A percentile compares a stretch with the other conserved stretches of the same genome.
These are phyloP conservation scores for Falco rusticolus DNA, from an alignment of 2,797 vertebrate genomes.

Conservation along the genomic window DNA sequence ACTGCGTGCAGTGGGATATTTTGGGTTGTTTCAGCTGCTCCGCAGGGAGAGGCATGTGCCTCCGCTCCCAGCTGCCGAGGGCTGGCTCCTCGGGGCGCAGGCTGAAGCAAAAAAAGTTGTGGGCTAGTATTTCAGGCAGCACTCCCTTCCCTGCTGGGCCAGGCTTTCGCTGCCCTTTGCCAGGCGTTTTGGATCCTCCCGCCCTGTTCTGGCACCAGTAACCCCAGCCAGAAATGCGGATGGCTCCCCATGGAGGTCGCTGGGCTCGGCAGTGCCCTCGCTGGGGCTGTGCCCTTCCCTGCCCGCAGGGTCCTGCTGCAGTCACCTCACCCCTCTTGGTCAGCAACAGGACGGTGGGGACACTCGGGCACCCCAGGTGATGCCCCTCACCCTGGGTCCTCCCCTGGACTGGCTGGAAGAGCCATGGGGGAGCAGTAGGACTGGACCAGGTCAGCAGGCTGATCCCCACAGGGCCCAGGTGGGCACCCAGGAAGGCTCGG, in stretches of 20 bases:
- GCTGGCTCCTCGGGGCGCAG: background rate
- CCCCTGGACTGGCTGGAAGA: background rate
- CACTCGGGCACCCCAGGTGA: too few relatives aligned
- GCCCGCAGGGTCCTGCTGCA: accelerated
- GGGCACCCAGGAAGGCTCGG: background rate
- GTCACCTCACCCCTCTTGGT: accelerated
- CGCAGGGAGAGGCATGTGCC: background rate
- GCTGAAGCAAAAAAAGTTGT: background rate
- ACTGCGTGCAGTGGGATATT: background rate
- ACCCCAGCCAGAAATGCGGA: background rate
- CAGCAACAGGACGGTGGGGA: background rate
- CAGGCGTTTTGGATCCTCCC: background rate
- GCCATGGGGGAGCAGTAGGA: background rate
- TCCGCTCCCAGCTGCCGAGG: background rate
- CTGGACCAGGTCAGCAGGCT: accelerated
- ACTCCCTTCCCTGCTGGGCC: background rate
- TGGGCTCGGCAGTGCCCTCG: background rate
- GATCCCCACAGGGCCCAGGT: background rate
- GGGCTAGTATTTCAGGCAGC: constrained; percentile 1
- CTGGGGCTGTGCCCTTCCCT: background rate
- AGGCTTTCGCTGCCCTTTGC: background rate
- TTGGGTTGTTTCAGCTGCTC: constrained; percentile 38
- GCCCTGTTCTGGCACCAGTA: background rate
- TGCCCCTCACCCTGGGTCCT: background rate
- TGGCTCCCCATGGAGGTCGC: background rate